Evolutionary conservation across 2,113 vertebrate species (phyloP), one percentile per base, ranked within the genome.

Genomic region (Eptesicus fuscus): DNA sequence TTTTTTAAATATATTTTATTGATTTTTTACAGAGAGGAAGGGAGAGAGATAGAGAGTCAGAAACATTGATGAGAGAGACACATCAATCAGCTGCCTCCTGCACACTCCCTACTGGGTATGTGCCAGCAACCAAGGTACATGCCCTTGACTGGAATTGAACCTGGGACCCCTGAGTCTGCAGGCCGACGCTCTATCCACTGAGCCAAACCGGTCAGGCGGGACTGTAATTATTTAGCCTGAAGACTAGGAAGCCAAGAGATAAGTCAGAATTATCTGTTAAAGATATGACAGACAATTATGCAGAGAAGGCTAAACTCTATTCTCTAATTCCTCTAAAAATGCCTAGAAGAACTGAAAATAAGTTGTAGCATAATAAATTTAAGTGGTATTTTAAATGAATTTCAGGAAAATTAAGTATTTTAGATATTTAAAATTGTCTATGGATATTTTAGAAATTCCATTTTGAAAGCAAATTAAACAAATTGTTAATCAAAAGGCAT

Each of bases 151-250:
- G n/a, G n/a, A n/a, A n/a, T n/a, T n/a, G n/a, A n/a, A n/a, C n/a
- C n/a, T n/a, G n/a, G n/a, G n/a, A n/a, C n/a, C n/a, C n/a, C n/a
- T n/a, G n/a, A n/a, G n/a, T n/a, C n/a, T n/a, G n/a, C n/a, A n/a
- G n/a, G n/a, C n/a, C n/a, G n/a, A n/a, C n/a, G n/a, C n/a, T n/a
- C n/a, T n/a, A n/a, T n/a, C n/a, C n/a, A n/a, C n/a, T n/a, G n/a
- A n/a, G n/a, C n/a, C n/a, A n/a, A n/a, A n/a, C n/a, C n/a, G n/a
- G n/a, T n/a, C n/a, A n/a, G n/a, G n/a, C n/a, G 10, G 30, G 86
- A 91, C 74, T 59, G 23, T 93, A 95, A 97, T 97, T 96, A 94
- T 95, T 96, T 94, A 95, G 65, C 40, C 37, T 77, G 22, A 83
- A 91, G 78, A 91, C 40, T 51, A 86, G 42, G 7, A 95, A 94